These are phyloP conservation scores for Serinus canaria DNA, from an alignment of 2,113 vertebrate genomes.

Conservation along the genomic window DNA sequence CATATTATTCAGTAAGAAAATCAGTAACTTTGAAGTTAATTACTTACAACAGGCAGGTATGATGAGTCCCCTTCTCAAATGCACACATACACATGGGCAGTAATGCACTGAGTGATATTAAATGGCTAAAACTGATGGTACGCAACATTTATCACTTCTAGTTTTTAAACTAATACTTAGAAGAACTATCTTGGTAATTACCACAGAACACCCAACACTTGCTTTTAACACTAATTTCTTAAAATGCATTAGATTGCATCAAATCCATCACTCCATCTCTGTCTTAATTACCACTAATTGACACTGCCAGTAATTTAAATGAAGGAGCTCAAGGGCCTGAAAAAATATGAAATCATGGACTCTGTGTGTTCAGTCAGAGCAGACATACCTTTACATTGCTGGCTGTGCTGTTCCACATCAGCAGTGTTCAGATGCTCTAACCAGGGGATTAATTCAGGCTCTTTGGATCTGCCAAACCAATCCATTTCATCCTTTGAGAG, in stretches of 20 bases:
- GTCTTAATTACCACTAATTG: slow-evolving; percentile 24
- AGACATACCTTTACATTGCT: not conserved
- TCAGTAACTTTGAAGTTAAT: not conserved
- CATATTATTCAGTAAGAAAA: not conserved
- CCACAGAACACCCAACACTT: not conserved
- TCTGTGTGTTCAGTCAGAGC: not conserved
- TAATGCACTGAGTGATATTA: not conserved
- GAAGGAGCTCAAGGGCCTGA: not conserved
- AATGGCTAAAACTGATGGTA: not conserved
- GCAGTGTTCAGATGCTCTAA: not conserved
- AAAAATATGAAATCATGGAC: not conserved
- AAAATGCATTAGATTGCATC: not conserved
- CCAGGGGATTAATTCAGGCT: not conserved
- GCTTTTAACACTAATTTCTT: not conserved
- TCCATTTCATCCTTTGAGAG: not conserved
- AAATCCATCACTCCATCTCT: not conserved
- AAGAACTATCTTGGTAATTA: not conserved
- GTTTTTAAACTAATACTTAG: not conserved
- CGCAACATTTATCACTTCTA: not conserved
- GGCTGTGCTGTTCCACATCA: not conserved
- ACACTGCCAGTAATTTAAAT: not conserved
- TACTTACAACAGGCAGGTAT: not conserved
- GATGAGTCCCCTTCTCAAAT: not conserved
- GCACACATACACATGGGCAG: not conserved
- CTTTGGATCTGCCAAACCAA: not conserved